A percentile compares a stretch with the other conserved stretches of the same genome.
These are phyloP conservation scores for Mustela nigripes DNA, from an alignment of 2,113 vertebrate genomes.

Conservation along the genomic window DNA sequence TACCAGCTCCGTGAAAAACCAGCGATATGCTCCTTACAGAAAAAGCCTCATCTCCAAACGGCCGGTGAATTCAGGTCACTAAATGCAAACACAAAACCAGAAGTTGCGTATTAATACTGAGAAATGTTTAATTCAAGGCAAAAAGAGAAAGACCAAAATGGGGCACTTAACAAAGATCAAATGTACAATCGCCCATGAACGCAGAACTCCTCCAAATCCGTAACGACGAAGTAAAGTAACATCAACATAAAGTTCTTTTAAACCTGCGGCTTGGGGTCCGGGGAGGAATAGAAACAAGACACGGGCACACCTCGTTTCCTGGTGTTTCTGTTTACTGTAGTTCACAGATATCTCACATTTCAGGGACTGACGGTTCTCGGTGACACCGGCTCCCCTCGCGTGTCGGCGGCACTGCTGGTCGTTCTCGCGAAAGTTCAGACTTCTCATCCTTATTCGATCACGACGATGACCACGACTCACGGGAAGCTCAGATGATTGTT, in stretches of 20 bases:
- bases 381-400: too few relatives aligned
- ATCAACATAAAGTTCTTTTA: neutral
- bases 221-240: neutral
- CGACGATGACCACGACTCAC: neutral
- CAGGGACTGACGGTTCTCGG: accelerated
- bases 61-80: neutral
- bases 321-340: neutral
- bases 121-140: neutral
- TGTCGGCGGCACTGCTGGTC: too few relatives aligned
- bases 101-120: neutral
- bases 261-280: accelerated
- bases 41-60: neutral
- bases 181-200: neutral
- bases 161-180: neutral
- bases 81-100: neutral
- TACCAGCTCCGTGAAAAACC: neutral
- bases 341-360: neutral
- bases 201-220: neutral
- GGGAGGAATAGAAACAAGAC: neutral
- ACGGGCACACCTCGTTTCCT: neutral
- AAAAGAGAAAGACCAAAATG: neutral
- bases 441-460: neutral
- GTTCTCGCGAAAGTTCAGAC: neutral
- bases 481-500: neutral
- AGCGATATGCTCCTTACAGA: neutral